These are phyloP conservation scores for Drosophila ezoana DNA, from an alignment of 2,888 invertebrate species.

Conservation along the genomic window DNA sequence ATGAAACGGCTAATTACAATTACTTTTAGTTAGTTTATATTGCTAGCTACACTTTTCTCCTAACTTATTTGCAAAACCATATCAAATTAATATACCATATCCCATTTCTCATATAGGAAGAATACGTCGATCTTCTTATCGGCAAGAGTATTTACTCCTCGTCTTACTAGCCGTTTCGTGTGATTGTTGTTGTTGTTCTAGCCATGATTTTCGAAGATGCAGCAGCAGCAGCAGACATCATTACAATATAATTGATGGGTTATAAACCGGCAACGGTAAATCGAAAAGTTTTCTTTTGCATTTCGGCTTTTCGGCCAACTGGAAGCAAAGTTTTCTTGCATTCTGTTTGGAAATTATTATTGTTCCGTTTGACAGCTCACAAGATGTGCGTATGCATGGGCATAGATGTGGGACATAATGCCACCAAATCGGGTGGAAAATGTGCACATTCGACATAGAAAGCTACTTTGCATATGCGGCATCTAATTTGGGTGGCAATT, in stretches of 20 bases:
- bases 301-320: slow-evolving; percentile 53
- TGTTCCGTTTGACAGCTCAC: slow-evolving; percentile 71
- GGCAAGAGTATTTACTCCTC: background rate
- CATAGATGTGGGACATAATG: slow-evolving; percentile 45
- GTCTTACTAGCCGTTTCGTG: background rate
- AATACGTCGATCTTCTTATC: background rate
- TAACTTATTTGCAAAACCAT: too few species aligned
- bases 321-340: slow-evolving; percentile 30
- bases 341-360: slow-evolving; percentile 68
- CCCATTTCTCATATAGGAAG: too few species aligned
- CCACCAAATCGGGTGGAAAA: slow-evolving; percentile 54
- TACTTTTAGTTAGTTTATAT: too few species aligned
- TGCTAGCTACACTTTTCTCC: too few species aligned
- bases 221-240: slow-evolving; percentile 68
- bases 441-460: slow-evolving; percentile 57
- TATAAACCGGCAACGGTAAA: slow-evolving; percentile 81
- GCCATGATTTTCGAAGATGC: slow-evolving; percentile 69
- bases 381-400: slow-evolving; percentile 67
- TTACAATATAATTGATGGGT: slow-evolving; percentile 83
- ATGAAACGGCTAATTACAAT: too few species aligned
- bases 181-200: slow-evolving; percentile 25
- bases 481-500: slow-evolving; percentile 1
- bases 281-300: slow-evolving; percentile 53
- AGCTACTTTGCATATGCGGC: slow-evolving; percentile 51
- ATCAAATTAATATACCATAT: too few species aligned